Conservation (phyloP, 2,113 vertebrate genomes). For the Numida meleagris region DNA sequence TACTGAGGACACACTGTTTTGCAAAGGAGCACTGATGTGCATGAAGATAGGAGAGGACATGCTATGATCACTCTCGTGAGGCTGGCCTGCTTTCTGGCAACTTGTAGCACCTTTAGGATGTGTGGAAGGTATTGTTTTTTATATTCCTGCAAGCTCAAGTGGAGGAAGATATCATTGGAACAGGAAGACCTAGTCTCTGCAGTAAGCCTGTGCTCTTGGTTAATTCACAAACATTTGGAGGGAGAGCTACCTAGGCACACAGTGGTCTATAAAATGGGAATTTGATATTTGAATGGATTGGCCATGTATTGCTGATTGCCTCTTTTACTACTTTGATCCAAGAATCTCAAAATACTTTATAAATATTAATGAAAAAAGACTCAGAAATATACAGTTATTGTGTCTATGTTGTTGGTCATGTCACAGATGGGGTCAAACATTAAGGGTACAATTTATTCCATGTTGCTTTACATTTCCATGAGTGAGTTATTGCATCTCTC, state of each 20-base stretch:
- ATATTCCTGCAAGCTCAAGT: not conserved
- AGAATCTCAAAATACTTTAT: conserved; percentile 64
- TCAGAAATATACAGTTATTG: conserved; percentile 60
- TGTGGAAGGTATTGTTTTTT: not conserved
- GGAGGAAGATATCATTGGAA: not conserved
- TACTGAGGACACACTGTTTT: not conserved
- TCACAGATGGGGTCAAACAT: conserved; percentile 44
- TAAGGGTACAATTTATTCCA: conserved; percentile 61
- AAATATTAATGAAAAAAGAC: conserved; percentile 69
- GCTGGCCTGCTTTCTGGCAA: not conserved
- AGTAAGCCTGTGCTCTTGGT: not conserved
- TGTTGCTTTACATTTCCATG: conserved; percentile 56
- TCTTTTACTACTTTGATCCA: conserved; percentile 65
- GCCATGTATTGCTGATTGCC: conserved; percentile 48
- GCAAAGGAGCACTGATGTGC: not conserved
- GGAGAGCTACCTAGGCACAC: not conserved
- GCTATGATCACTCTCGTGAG: rapidly evolving
- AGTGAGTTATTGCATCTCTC: conserved; percentile 56
- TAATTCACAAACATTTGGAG: conserved; percentile 34
- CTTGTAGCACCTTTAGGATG: not conserved
- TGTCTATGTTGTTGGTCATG: conserved; percentile 55
- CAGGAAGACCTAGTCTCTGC: not conserved
- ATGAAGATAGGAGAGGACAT: not conserved
- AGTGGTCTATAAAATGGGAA: conserved; percentile 5
- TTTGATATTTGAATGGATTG: conserved; percentile 27